Evolutionary conservation across 2,888 invertebrate species (phyloP).

Genomic region (Drosophila meridionalis): DNA sequence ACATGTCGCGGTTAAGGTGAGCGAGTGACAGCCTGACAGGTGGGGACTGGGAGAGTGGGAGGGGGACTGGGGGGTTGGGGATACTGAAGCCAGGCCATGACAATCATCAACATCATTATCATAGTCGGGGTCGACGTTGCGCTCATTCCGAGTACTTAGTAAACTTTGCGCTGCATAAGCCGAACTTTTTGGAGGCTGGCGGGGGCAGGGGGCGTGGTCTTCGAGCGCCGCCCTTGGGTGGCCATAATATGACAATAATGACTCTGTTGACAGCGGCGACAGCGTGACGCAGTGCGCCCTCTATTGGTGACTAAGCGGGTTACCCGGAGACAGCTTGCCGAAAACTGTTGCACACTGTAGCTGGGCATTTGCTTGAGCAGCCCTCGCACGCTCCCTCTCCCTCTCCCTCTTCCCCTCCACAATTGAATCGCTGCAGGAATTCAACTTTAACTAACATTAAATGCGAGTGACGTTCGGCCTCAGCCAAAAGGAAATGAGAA

Average conservation of each 20-base stretch:
- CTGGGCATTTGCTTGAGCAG: not conserved
- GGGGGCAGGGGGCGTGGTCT: too few relatives aligned
- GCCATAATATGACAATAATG: slow-evolving; percentile 75
- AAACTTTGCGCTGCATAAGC: slow-evolving; percentile 71
- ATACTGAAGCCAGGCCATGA: slow-evolving; percentile 2
- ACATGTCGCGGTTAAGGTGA: slow-evolving; percentile 76
- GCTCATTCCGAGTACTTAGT: slow-evolving; percentile 65
- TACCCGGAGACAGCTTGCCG: not conserved
- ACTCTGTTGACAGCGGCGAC: slow-evolving; percentile 65
- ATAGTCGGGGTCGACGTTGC: slow-evolving; percentile 42
- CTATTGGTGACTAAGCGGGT: slow-evolving; percentile 1
- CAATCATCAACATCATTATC: slow-evolving; percentile 47
- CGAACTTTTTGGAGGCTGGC: slow-evolving; percentile 54
- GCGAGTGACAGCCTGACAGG: slow-evolving; percentile 69
- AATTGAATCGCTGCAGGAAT: slow-evolving; percentile 13
- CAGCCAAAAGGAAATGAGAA: slow-evolving; percentile 73
- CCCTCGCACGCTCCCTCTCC: too few relatives aligned
- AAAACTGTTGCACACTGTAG: slow-evolving; percentile 53
- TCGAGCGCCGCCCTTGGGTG: slow-evolving; percentile 28
- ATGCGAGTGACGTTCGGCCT: slow-evolving; percentile 4
- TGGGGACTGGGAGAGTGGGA: not conserved
- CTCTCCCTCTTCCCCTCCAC: not conserved
- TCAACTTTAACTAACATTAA: slow-evolving; percentile 20
- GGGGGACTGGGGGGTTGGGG: not conserved
- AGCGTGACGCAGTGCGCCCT: slow-evolving; percentile 30